Evolutionary conservation across 2,797 vertebrate species (phyloP).

Genomic region (Enteromius viviparus): DNA sequence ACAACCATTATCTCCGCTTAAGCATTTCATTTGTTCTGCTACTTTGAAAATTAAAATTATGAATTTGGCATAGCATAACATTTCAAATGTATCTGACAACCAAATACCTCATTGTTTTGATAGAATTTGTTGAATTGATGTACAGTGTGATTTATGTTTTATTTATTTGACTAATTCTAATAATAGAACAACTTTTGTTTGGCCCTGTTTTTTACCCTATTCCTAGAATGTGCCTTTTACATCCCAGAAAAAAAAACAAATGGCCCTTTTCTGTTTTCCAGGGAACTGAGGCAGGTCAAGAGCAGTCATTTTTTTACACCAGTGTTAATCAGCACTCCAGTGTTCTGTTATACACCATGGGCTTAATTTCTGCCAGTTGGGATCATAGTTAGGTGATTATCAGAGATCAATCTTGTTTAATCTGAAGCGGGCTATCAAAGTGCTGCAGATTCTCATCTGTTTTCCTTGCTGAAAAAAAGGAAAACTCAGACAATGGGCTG

Average conservation of each 20-base stretch:
- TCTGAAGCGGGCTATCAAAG: slow-evolving; percentile 56
- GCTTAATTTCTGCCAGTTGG: slow-evolving; percentile 26
- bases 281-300: not conserved
- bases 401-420: slow-evolving; percentile 47
- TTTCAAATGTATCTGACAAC: not conserved
- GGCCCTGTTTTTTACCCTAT: not conserved
- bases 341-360: slow-evolving; percentile 46
- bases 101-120: not conserved
- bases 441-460: slow-evolving; percentile 57
- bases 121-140: not conserved
- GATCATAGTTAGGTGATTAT: slow-evolving; percentile 44
- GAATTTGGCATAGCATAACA: not conserved
- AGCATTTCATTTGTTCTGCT: not conserved
- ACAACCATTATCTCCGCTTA: not conserved
- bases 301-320: slow-evolving; percentile 4
- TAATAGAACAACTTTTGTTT: not conserved
- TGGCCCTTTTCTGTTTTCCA: slow-evolving; percentile 12
- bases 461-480: slow-evolving; percentile 53
- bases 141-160: not conserved
- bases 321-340: slow-evolving; percentile 20
- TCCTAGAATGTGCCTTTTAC: not conserved
- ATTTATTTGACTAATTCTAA: not conserved
- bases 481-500: slow-evolving; percentile 63
- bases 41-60: not conserved
- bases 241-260: not conserved